Base-by-base conservation (phyloP, 1,140 invertebrate species). In the Drosophila persimilis region DNA sequence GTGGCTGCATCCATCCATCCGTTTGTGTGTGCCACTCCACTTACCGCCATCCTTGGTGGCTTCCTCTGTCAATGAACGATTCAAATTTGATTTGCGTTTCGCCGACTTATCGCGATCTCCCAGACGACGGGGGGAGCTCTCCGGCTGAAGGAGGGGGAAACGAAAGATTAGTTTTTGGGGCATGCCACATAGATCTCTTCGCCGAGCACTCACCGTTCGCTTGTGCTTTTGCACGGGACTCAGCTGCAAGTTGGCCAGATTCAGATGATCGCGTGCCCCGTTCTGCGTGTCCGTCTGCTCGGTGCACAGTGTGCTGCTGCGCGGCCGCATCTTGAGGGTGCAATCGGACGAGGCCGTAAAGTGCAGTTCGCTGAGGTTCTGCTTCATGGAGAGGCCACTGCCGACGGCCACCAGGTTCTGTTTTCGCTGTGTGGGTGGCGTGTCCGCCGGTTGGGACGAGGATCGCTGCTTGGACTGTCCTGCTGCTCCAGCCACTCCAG, bases 41-140 rank as follows among this genome's bases (percentile, higher is more conserved):
- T 90, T 89, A 90, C 76, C 79, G 89, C 91, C 90, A 78, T 92
- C 89, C 65, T 80, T 76, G 60, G 92, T 91, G 64, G 92, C 92
- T 84, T 93, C 92, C 89, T 95, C 94, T 57, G 93, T 93, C 48
- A 92, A 80, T 9, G 93, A 92, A 51, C 93, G 92, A 89, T 95
- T 95, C 57, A 95, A 85, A 90, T 94, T 93, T 41, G 94, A 95
- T 91, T 95, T 95, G 54, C 94, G 91, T 89, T 94, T 94, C 61
- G 92, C 92, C 66, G 93, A 95, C 77, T 95, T 95, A 89, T 95
- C 94, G 72, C 92, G 93, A 85, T 94, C 93, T 50, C 73, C 55
- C 26, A 78, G 53, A 62, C 90, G 90, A 57, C 60, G 73, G 24
- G 77, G 81, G n/a, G 83, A 89, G 31, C 63, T 75, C 41, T 80